A percentile compares a stretch with the other conserved stretches of the same genome.
Evolutionary conservation across 2,888 invertebrate genomes (phyloP).

Genomic region (Cloeon dipterum): DNA sequence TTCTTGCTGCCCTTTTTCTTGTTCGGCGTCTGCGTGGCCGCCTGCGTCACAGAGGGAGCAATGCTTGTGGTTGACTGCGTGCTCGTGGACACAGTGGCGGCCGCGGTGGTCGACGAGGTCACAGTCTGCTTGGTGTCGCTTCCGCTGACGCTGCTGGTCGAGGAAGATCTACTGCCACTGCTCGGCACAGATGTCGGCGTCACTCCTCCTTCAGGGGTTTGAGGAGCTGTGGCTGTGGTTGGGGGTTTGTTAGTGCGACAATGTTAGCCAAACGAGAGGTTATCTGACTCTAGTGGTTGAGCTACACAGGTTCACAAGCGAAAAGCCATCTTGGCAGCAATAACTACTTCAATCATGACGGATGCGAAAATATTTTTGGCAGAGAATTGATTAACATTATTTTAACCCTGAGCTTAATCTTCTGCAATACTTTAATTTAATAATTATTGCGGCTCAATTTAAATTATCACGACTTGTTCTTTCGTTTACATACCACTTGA

Average conservation of each 20-base stretch:
- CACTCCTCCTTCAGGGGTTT: constrained; percentile 1
- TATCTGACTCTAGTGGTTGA: too few species aligned
- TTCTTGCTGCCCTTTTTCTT: constrained; percentile 4
- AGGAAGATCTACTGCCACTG: background rate
- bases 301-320: too few species aligned
- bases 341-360: too few species aligned
- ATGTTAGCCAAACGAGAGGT: background rate
- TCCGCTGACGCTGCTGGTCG: background rate
- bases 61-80: constrained; percentile 10
- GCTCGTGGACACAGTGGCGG: constrained; percentile 15
- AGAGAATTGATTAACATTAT: too few species aligned
- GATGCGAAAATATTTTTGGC: too few species aligned
- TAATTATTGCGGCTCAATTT: too few species aligned
- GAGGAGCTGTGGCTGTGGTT: background rate
- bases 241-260: too few species aligned
- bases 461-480: too few species aligned
- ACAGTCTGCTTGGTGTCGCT: background rate
- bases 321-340: too few species aligned
- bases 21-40: constrained; percentile 7
- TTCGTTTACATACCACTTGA: too few species aligned
- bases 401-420: too few species aligned
- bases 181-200: background rate
- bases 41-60: constrained; percentile 10
- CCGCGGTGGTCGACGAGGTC: constrained; percentile 4
- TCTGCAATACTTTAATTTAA: too few species aligned